Evolutionary conservation across 2,888 invertebrate species (phyloP), one percentile per base, ranked within the genome.

Genomic region (Marronus borbonicus): DNA sequence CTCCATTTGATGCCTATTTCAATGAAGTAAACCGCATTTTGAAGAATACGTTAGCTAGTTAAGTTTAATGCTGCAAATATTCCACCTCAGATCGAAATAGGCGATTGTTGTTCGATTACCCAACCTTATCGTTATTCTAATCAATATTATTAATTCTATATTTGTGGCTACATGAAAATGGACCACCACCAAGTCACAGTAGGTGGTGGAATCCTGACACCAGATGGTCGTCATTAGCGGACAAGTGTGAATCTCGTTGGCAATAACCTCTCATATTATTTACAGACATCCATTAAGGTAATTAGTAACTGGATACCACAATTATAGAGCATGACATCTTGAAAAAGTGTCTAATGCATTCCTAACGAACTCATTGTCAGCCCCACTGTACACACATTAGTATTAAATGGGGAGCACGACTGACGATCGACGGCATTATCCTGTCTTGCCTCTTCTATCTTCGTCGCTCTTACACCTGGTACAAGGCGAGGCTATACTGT

Each of bases 251-350:
- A 81, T 81, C 80, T 80, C 78, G 80, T 80, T 79, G 78, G 81
- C 80, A 66, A 80, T 80, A 80, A 77, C 78, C 78, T 80, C 78
- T 80, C 72, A 68, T 81, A 81, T 81, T 82, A 81, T 82, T 82
- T 81, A 81, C 80, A 80, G 79, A 79, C 80, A 80, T 80, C 85
- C 85, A 86, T 86, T 85, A 86, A 84, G 83, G 85, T 86, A 86
- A 86, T 86, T 86, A 86, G 86, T 86, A 85, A 86, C 84, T 84
- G 82, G 84, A 86, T 85, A 84, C 83, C 75, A 83, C 84, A 85
- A 85, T 86, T 85, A 84, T 82, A 80, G 83, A 82, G 82, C 83
- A 83, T 83, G 84, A 84, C 84, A 82, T 82, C 82, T 78, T 82
- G 79, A 81, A 83, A 83, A 83, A 84, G 78, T 78, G 78, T 75